A percentile compares a stretch with the other conserved stretches of the same genome.
Evolutionary conservation across 2,113 vertebrate species (phyloP).

Genomic region (Salvelinus fontinalis): DNA sequence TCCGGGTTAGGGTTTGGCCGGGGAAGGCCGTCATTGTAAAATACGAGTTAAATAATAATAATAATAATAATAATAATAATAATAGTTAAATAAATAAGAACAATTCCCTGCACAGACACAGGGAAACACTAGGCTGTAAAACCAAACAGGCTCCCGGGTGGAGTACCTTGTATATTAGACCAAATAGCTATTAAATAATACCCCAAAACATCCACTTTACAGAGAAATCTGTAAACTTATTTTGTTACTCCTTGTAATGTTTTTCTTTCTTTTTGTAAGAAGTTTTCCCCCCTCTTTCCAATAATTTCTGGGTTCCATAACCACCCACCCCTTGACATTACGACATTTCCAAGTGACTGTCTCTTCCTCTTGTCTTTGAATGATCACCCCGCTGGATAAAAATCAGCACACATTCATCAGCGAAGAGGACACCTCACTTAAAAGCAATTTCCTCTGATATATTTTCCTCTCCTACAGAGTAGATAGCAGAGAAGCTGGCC

Average conservation of each 20-base stretch:
- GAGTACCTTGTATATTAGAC: slow-evolving; percentile 67
- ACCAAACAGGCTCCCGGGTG: slow-evolving; percentile 56
- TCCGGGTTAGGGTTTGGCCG: too few relatives aligned
- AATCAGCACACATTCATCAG: slow-evolving; percentile 49
- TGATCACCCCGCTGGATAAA: slow-evolving; percentile 23
- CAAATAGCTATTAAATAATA: slow-evolving; percentile 65
- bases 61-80: too few relatives aligned
- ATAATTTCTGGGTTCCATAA: neutral
- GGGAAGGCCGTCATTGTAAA: too few relatives aligned
- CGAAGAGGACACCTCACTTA: slow-evolving; percentile 45
- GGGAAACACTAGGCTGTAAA: slow-evolving; percentile 60
- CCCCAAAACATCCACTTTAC: slow-evolving; percentile 51
- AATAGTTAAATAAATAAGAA: too few relatives aligned
- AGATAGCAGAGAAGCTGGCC: slow-evolving; percentile 24
- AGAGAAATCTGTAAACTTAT: slow-evolving; percentile 54
- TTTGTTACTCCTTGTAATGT: slow-evolving; percentile 35
- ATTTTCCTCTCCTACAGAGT: slow-evolving; percentile 40
- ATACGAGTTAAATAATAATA: too few relatives aligned
- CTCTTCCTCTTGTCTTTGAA: slow-evolving; percentile 33
- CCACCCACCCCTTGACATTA: slow-evolving; percentile 28
- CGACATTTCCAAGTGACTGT: slow-evolving; percentile 20
- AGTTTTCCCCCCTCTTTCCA: slow-evolving; percentile 1
- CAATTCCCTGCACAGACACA: slow-evolving; percentile 41
- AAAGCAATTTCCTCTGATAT: slow-evolving; percentile 58
- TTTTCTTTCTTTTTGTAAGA: neutral